phyloP scores from a whole-genome alignment of 1,140 invertebrate species.

The Periplaneta americana region DNA sequence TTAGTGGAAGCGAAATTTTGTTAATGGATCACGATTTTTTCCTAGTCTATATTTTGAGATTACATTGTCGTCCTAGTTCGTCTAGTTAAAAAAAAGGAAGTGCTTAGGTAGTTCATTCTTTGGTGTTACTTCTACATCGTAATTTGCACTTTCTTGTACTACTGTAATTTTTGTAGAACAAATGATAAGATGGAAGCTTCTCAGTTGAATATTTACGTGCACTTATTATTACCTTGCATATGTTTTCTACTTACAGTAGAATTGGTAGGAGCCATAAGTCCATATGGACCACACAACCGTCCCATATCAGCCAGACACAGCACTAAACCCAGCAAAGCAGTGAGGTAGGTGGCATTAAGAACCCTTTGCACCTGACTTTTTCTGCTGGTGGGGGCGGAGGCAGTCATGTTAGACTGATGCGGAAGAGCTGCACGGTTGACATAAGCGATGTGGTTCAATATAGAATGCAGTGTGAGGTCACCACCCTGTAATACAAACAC shows the following conservation, averaged over 20 bases:
- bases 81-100: too few relatives aligned
- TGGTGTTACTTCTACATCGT: too few relatives aligned
- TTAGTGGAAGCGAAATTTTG: too few relatives aligned
- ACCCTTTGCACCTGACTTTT: conserved; percentile 43
- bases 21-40: too few relatives aligned
- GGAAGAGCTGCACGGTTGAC: conserved; percentile 45
- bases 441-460: conserved; percentile 54
- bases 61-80: too few relatives aligned
- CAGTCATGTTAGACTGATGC: conserved; percentile 30
- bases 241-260: background rate
- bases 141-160: too few relatives aligned
- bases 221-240: too few relatives aligned
- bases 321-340: conserved; percentile 46
- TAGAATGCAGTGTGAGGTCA: conserved; percentile 44
- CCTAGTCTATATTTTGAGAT: too few relatives aligned
- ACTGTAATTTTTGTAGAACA: too few relatives aligned
- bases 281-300: conserved; percentile 32
- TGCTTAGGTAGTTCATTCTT: too few relatives aligned
- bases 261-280: background rate
- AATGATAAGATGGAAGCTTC: too few relatives aligned
- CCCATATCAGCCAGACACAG: conserved; percentile 44
- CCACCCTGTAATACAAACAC: conserved; percentile 5
- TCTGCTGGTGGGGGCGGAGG: conserved; percentile 31
- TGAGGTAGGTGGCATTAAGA: conserved; percentile 43
- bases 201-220: too few relatives aligned